Evolutionary conservation across 2,888 invertebrate species (phyloP), one percentile per base, ranked within the genome.

Genomic region (Hemistola chrysoprasaria): DNA sequence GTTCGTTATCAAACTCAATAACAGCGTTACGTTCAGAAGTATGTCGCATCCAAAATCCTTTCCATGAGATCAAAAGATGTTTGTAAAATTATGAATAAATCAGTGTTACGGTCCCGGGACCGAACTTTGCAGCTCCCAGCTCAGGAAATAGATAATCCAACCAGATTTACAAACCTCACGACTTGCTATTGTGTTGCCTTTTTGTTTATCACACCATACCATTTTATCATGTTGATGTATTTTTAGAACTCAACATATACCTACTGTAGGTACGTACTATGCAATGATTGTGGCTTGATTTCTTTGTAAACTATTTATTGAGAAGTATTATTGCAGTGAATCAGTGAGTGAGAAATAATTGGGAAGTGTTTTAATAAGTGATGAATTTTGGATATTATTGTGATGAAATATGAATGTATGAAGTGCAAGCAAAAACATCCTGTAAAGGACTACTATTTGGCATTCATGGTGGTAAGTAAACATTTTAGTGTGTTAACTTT

Each of bases 211-310:
- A 82, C 75, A 81, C 77, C 77, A 77, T 74, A 77, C 76, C 56
- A 65, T 83, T 85, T 85, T 86, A 87, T 85, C 84, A 78, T 75
- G 73, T 75, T 71, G 71, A 70, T 73, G 78, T 87, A 86, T 86
- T 85, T 85, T 82, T 86, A 87, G 86, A 84, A 80, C 69, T 51
- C 65, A 59, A 67, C 47, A 25, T 54, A 51, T 36, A 16, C n/a
- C 34, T 42, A 25, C 25, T 35, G 33, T 40, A 47, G 33, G 26
- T 43, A 33, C n/a, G 22, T 41, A 45, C 71, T 73, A 70, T 71
- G 75, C 69, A 73, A 74, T 71, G 39, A 43, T 29, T 71, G 67
- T 65, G 70, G 72, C 73, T 76, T 74, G 74, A 77, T 76, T 78
- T 75, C 76, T 77, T 76, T 76, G 74, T 78, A 78, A 80, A 81